Conservation (phyloP, 2,888 invertebrate genomes). For the Octonoba sinensis region DNA sequence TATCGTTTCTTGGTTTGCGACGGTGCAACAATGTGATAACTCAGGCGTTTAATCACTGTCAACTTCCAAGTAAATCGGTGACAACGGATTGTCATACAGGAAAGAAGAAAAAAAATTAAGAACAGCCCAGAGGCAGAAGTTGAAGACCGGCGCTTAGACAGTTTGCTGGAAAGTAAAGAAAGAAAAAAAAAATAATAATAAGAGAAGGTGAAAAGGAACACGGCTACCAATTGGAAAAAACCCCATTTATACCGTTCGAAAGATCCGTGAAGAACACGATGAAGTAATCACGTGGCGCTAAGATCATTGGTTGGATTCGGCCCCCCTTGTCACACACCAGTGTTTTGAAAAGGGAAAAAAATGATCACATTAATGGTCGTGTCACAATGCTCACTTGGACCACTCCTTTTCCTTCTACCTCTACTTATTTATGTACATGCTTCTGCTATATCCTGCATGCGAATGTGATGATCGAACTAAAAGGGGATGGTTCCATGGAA, state of each 20-base stretch:
- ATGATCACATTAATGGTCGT: slow-evolving; percentile 7
- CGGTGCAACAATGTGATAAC: no score
- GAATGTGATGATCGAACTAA: not conserved
- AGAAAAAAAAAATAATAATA: not conserved
- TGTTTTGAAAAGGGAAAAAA: not conserved
- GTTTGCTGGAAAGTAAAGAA: not conserved
- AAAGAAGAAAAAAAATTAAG: not conserved
- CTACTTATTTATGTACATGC: slow-evolving; percentile 1
- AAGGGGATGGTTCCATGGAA: not conserved
- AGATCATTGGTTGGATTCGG: no score
- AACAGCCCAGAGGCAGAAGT: not conserved
- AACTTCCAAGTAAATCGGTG: not conserved
- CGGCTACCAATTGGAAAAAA: no score
- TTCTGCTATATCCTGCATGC: slow-evolving; percentile 12
- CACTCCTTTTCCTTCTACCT: slow-evolving; percentile 16
- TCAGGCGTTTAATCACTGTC: no score
- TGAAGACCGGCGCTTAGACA: not conserved
- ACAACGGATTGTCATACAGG: not conserved
- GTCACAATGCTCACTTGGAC: slow-evolving; percentile 21
- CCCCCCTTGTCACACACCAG: slow-evolving; percentile 12
- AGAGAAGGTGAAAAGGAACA: no score
- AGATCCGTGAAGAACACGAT: slow-evolving; percentile 6
- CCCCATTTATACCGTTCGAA: no score
- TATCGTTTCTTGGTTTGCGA: no score
- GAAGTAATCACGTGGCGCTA: slow-evolving; percentile 9